Percentiles rank a stretch among this genome's conserved stretches.
Evolutionary conservation across 2,888 invertebrate species (phyloP).

Genomic region (Aquatica leii): DNA sequence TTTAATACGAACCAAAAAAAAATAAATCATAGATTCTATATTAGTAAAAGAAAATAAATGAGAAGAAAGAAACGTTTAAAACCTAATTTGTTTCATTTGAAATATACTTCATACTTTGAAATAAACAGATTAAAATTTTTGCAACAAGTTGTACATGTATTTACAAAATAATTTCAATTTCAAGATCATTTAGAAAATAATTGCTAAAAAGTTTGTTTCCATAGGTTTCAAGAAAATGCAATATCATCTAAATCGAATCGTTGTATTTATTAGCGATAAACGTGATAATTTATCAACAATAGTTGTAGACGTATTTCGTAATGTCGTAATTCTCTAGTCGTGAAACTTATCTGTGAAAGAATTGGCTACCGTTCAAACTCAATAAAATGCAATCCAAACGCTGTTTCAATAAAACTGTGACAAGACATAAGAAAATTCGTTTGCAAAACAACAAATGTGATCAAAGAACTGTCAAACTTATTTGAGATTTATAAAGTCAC

Average conservation of each 20-base stretch:
- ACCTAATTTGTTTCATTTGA: constrained; percentile 27
- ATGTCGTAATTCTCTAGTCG: constrained; percentile 25
- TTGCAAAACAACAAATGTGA: constrained; percentile 27
- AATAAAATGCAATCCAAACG: constrained; percentile 33
- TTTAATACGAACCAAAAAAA: constrained; percentile 30
- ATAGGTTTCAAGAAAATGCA: constrained; percentile 18
- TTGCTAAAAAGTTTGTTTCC: no score
- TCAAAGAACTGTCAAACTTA: constrained; percentile 33
- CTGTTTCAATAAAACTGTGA: constrained; percentile 33
- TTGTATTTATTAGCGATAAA: constrained; percentile 26
- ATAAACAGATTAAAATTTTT: no score
- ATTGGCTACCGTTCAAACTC: constrained; percentile 32
- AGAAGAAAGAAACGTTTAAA: constrained; percentile 19
- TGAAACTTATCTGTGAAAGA: constrained; percentile 25
- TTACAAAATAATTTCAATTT: no score
- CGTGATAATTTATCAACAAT: constrained; percentile 33
- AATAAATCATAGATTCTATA: constrained; percentile 33
- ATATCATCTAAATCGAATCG: constrained; percentile 28
- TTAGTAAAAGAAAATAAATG: constrained; percentile 21
- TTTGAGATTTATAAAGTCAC: constrained; percentile 29
- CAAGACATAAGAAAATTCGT: constrained; percentile 28
- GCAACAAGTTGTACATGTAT: no score
- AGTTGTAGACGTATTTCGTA: constrained; percentile 26
- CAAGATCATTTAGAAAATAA: no score
- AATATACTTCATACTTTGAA: constrained; percentile 1